A percentile compares a stretch with the other conserved stretches of the same genome.
Evolutionary conservation across 2,113 vertebrate species (phyloP).

Genomic region (Brienomyrus brachyistius): DNA sequence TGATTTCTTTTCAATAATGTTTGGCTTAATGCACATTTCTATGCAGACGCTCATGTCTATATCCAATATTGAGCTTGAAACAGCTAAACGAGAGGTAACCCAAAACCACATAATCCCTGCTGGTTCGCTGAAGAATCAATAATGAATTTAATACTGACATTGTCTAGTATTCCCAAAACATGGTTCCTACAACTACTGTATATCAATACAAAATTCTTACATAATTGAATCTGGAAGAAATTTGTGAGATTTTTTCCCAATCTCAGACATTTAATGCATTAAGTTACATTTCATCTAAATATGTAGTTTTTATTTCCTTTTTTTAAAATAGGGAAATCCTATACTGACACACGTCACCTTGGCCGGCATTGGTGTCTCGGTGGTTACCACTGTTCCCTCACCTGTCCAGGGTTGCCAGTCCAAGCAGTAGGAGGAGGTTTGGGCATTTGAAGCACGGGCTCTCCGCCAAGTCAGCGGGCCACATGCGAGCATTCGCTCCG

Average conservation of each 20-base stretch:
- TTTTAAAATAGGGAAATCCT: neutral
- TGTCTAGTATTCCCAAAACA: neutral
- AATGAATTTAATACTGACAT: neutral
- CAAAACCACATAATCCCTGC: neutral
- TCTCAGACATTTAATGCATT: too few relatives aligned
- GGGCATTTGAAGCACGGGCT: conserved; percentile 25
- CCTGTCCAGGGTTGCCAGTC: neutral
- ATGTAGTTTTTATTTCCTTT: neutral
- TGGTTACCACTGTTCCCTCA: neutral
- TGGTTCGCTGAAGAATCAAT: neutral
- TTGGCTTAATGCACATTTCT: neutral
- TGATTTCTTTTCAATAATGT: neutral
- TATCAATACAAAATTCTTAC: neutral
- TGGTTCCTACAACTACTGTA: neutral
- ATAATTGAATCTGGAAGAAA: neutral
- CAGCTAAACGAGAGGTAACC: neutral
- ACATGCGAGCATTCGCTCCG: conserved; percentile 59
- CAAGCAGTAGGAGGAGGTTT: conserved; percentile 25
- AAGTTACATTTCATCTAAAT: neutral
- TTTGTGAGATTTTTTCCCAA: neutral
- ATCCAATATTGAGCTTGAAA: neutral
- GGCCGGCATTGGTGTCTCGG: neutral
- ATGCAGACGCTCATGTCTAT: neutral
- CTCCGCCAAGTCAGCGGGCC: neutral
- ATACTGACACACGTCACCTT: neutral